Base-by-base conservation (phyloP, 2,797 vertebrate genomes). In the Bradypodion ventrale region DNA sequence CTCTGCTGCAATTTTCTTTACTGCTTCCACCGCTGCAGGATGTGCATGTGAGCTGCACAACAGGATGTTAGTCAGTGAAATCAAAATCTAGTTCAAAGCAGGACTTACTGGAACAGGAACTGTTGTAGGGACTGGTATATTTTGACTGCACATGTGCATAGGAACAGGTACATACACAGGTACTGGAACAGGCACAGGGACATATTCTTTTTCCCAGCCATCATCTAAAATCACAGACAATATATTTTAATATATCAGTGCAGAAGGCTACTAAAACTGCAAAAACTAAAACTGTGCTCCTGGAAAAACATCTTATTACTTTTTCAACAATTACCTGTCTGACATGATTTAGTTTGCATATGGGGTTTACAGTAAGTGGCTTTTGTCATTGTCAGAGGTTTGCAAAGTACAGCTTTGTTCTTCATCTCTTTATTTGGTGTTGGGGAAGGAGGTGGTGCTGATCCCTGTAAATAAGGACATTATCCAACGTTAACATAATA, bases 291-390 rank as follows among this genome's bases (percentile, higher is more conserved):
- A 65, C 29, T 84, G 25, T 83, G 46, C 87, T 21, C 44, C 84
- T 83, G 88, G 46, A 73, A 88, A 2, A 63, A 68, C 2, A 12
- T 1, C 7, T 9, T 78, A 42, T n/a, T 13, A 83, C 2, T 77
- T 65, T 76, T 78, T 49, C 52, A 86, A 87, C 65, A 91, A 63
- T 93, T 96, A 99, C 98, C 98, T 95, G 98, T 99, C 94, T 99
- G 98, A 92, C 95, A 96, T 87, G 95, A 97, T 87, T 99, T 99
- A 93, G 98, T 98, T 96, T 99, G 98, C 98, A 99, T 99, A 92
- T 99, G 98, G 80, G 98, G 98, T 93, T 99, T 99, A 96, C 98
- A 99, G 92, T 98, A 99, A 0, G 98, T 99, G 78, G 98, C 98
- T 95, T 99, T 99, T 4, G 98, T 99, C 96, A 99, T 97, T n/a